These are phyloP conservation scores for Pedionomus torquatus DNA, from an alignment of 2,113 vertebrate species.

Conservation along the genomic window DNA sequence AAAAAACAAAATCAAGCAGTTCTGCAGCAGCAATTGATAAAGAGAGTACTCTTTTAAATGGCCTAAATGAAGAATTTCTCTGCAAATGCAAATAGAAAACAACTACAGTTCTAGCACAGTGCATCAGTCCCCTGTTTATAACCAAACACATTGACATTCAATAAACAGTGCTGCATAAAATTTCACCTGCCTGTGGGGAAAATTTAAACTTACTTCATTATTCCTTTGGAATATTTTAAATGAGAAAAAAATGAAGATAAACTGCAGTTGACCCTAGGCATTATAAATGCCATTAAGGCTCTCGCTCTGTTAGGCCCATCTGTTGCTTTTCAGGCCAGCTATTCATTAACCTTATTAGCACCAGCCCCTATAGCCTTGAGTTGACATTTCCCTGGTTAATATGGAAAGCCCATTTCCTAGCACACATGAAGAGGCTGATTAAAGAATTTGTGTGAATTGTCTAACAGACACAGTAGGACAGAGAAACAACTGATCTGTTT, in stretches of 20 bases:
- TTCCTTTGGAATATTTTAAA: constrained; percentile 75
- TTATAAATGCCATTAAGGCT: constrained; percentile 73
- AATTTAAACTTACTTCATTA: constrained; percentile 75
- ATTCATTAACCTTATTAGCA: constrained; percentile 81
- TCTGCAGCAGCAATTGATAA: not conserved
- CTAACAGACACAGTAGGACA: constrained; percentile 11
- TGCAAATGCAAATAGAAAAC: constrained; percentile 27
- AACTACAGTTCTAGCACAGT: not conserved
- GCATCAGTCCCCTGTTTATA: constrained; percentile 43
- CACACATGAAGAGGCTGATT: constrained; percentile 58
- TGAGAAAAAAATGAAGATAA: constrained; percentile 77
- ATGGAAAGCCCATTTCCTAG: constrained; percentile 59
- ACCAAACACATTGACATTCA: constrained; percentile 70
- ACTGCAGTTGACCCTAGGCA: constrained; percentile 75
- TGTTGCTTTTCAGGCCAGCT: constrained; percentile 76
- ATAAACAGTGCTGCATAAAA: constrained; percentile 71
- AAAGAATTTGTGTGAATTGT: constrained; percentile 59
- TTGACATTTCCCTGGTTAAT: constrained; percentile 76
- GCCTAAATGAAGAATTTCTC: constrained; percentile 22
- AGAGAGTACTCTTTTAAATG: not conserved
- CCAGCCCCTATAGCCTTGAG: constrained; percentile 70
- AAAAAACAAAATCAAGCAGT: too few species aligned
- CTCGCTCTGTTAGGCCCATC: constrained; percentile 68
- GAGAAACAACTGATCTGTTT: not conserved
- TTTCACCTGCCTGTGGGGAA: constrained; percentile 70